phyloP scores from a whole-genome alignment of 2,113 vertebrate genomes.

The Lagopus muta region DNA sequence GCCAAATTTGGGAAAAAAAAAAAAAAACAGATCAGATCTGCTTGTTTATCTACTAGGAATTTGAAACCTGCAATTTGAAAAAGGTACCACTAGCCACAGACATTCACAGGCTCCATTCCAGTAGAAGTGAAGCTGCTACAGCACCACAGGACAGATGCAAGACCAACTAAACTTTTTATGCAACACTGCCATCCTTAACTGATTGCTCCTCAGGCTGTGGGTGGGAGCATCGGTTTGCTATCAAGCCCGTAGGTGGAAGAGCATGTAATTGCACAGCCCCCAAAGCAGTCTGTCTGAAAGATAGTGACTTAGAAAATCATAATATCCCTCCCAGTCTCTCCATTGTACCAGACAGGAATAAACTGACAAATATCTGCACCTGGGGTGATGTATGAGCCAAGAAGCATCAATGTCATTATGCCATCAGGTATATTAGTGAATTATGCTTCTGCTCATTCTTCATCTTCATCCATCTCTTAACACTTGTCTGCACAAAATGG shows the following conservation, averaged over 20 bases:
- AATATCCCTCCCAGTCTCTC: not conserved
- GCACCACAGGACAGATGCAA: not conserved
- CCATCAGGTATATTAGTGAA: not conserved
- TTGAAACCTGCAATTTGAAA: not conserved
- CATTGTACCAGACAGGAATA: not conserved
- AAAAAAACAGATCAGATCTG: not conserved
- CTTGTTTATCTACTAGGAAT: not conserved
- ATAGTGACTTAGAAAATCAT: not conserved
- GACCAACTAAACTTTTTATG: not conserved
- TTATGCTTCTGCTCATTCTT: conserved; percentile 2
- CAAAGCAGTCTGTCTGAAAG: not conserved
- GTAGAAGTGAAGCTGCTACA: not conserved
- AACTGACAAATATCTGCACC: not conserved
- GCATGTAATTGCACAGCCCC: not conserved
- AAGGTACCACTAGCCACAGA: not conserved
- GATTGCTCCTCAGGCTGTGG: not conserved
- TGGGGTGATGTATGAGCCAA: not conserved
- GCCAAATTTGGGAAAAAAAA: not conserved
- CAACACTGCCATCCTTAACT: not conserved
- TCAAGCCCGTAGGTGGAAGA: not conserved
- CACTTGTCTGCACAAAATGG: not conserved
- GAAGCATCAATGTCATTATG: not conserved
- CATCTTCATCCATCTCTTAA: not conserved
- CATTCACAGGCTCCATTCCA: rapidly evolving
- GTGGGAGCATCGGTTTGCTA: not conserved